Evolutionary conservation across 2,888 invertebrate genomes (phyloP).

Genomic region (Gryllus longicercus): DNA sequence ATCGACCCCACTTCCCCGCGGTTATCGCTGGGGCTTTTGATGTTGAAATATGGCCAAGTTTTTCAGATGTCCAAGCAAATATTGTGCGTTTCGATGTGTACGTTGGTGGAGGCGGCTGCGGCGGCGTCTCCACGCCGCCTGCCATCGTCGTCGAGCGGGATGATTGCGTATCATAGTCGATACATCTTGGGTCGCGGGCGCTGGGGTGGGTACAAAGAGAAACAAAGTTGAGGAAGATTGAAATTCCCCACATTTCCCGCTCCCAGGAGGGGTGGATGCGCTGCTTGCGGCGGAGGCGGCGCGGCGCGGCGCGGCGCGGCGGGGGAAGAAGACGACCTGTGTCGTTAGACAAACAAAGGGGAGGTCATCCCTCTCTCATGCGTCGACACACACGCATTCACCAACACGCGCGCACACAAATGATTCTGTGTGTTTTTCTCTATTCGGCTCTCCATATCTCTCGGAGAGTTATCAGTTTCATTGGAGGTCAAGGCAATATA

Average conservation of each 20-base stretch:
- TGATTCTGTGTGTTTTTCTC: too few species aligned
- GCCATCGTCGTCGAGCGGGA: neutral
- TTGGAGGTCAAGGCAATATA: too few species aligned
- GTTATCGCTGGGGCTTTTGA: neutral
- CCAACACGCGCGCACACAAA: too few species aligned
- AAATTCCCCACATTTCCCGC: neutral
- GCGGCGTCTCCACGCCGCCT: neutral
- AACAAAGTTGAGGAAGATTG: neutral
- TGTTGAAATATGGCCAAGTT: slow-evolving; percentile 2
- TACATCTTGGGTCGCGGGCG: neutral
- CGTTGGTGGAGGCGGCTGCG: neutral
- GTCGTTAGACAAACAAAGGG: neutral
- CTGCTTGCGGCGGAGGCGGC: neutral
- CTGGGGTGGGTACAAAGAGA: neutral
- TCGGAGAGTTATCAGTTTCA: too few species aligned
- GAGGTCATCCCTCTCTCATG: neutral
- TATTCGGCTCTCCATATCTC: too few species aligned
- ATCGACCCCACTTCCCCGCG: neutral
- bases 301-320: neutral
- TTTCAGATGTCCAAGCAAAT: slow-evolving; percentile 7
- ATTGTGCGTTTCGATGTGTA: slow-evolving; percentile 1
- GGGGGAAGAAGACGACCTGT: neutral
- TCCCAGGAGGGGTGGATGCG: neutral
- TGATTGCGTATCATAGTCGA: slow-evolving; percentile 17
- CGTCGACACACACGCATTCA: neutral